Conservation (phyloP, 2,888 invertebrate genomes). For the Keiferia lycopersicella region DNA sequence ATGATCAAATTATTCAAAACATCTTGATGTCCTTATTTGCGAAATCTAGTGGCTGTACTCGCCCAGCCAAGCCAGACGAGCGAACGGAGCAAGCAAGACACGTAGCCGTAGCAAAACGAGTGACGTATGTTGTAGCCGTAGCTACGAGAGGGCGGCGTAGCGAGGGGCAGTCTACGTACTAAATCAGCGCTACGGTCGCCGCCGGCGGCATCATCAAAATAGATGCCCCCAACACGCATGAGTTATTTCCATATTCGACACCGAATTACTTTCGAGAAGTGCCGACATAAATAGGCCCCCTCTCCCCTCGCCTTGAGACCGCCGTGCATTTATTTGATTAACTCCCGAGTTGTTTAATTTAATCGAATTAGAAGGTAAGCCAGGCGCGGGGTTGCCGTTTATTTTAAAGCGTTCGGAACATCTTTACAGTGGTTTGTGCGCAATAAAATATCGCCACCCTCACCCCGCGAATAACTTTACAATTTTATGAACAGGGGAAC, state of each 20-base stretch:
- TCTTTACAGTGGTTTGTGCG: constrained; percentile 80
- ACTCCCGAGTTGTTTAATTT: constrained; percentile 82
- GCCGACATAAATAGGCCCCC: constrained; percentile 74
- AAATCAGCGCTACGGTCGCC: constrained; percentile 75
- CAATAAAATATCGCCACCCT: constrained; percentile 79
- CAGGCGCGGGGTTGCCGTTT: constrained; percentile 57
- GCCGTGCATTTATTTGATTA: constrained; percentile 81
- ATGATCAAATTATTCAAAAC: too few species aligned
- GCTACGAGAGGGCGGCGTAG: constrained; percentile 26
- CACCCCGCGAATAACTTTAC: constrained; percentile 74
- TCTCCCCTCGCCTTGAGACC: constrained; percentile 54
- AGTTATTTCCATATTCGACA: constrained; percentile 82
- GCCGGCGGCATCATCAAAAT: constrained; percentile 80
- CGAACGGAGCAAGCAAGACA: constrained; percentile 3
- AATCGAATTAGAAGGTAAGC: constrained; percentile 80
- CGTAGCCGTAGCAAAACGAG: constrained; percentile 11
- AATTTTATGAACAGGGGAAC: constrained; percentile 81
- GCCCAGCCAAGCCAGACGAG: constrained; percentile 5
- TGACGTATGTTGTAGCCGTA: not conserved
- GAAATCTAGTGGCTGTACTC: not conserved
- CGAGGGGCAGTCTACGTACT: constrained; percentile 49
- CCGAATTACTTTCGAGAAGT: constrained; percentile 81
- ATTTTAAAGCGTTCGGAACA: constrained; percentile 78
- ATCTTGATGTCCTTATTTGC: too few species aligned
- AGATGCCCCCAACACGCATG: constrained; percentile 77